Conservation (phyloP, 2,888 invertebrate genomes). For the Poecilobothrus nobilitatus region DNA sequence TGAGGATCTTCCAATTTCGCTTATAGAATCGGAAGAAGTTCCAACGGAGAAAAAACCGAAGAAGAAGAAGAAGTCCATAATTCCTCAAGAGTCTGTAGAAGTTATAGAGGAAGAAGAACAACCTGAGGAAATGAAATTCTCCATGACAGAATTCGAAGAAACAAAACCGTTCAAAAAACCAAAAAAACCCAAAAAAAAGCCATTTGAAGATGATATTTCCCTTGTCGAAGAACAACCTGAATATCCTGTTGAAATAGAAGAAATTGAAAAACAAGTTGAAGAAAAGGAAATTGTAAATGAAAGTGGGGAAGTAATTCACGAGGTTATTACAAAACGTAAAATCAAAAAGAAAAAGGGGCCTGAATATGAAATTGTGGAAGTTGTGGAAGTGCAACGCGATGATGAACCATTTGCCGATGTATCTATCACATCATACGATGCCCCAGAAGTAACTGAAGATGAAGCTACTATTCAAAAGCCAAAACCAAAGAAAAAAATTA, state of each 20-base stretch:
- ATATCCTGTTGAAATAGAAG: slow-evolving; percentile 25
- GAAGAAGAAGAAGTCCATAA: slow-evolving; percentile 23
- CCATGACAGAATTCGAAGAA: slow-evolving; percentile 46
- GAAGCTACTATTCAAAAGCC: slow-evolving; percentile 11
- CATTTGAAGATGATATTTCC: slow-evolving; percentile 26
- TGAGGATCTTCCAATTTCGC: neutral
- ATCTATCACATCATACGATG: slow-evolving; percentile 36
- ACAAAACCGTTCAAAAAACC: slow-evolving; percentile 19
- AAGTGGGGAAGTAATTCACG: slow-evolving; percentile 36
- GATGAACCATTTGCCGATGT: slow-evolving; percentile 40
- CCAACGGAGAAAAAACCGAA: slow-evolving; percentile 15
- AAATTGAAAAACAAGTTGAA: slow-evolving; percentile 31
- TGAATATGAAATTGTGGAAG: slow-evolving; percentile 45
- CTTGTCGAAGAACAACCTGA: slow-evolving; percentile 12
- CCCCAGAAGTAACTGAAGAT: slow-evolving; percentile 12
- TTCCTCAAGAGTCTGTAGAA: slow-evolving; percentile 25
- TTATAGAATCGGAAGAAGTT: neutral
- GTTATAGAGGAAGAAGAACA: slow-evolving; percentile 24
- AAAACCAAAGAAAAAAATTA: neutral
- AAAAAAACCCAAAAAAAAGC: neutral
- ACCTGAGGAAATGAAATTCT: slow-evolving; percentile 29
- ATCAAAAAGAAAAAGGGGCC: slow-evolving; percentile 44
- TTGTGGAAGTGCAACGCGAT: slow-evolving; percentile 42
- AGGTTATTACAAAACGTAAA: slow-evolving; percentile 43
- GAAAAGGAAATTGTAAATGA: slow-evolving; percentile 35